Conservation (phyloP, 2,113 vertebrate genomes). For the Saimiri boliviensis region DNA sequence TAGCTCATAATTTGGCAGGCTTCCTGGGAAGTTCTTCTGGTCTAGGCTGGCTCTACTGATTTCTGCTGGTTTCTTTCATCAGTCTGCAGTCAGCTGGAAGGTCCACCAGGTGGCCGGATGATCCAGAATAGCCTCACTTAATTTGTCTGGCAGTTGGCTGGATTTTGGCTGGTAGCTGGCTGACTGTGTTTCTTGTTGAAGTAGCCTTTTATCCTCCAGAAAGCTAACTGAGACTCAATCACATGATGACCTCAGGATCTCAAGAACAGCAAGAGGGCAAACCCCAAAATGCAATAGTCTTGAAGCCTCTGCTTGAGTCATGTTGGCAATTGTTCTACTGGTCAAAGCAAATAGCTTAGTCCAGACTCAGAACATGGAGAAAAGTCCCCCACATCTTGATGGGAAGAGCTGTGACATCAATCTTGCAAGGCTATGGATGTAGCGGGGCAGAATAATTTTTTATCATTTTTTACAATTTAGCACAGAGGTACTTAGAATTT, state of each 20-base stretch:
- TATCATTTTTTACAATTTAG: not conserved
- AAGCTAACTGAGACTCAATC: not conserved
- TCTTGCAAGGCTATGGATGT: not conserved
- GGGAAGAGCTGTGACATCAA: not conserved
- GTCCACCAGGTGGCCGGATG: not conserved
- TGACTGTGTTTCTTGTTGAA: not conserved
- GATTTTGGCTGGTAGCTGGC: not conserved
- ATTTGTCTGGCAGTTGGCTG: not conserved
- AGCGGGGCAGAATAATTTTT: not conserved
- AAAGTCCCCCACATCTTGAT: not conserved
- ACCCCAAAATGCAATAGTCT: not conserved
- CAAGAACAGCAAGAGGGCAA: not conserved
- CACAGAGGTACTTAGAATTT: conserved; percentile 11
- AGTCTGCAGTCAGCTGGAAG: not conserved
- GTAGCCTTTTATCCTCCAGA: not conserved
- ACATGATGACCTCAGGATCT: not conserved
- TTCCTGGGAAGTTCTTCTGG: not conserved
- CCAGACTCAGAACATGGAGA: not conserved
- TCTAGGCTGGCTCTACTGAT: not conserved
- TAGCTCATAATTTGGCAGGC: not conserved
- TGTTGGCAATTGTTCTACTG: not conserved
- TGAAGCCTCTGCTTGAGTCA: not conserved
- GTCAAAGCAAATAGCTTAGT: not conserved
- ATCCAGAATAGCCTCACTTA: not conserved
- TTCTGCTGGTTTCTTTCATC: not conserved